Conservation (phyloP, 1,140 invertebrate genomes). For the Asobara japonica region DNA sequence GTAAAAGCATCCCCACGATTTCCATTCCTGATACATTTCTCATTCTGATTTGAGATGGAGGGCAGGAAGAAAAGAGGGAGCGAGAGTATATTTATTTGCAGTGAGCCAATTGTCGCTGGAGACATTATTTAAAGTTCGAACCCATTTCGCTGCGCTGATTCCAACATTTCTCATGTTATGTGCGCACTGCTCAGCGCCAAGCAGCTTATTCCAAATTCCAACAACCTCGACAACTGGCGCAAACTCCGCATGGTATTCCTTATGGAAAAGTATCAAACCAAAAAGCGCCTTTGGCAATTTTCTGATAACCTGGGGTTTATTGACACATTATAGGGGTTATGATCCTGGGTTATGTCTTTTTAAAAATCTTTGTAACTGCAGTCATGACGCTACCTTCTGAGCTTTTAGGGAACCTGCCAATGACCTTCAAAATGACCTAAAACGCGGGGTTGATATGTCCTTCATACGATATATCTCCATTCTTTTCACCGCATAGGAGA, state of each 20-base stretch:
- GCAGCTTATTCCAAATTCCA: constrained; percentile 5
- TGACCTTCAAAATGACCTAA: too few species aligned
- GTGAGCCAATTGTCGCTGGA: constrained; percentile 48
- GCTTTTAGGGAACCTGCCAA: not conserved
- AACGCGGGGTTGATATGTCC: too few species aligned
- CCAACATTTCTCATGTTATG: not conserved
- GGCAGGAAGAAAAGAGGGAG: not conserved
- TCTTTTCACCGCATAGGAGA: not conserved
- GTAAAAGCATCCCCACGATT: not conserved
- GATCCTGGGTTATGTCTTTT: too few species aligned
- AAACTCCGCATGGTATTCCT: not conserved
- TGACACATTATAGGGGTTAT: not conserved
- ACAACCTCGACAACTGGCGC: not conserved
- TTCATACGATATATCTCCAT: too few species aligned
- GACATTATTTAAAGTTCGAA: constrained; percentile 50
- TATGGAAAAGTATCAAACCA: not conserved
- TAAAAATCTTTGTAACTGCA: too few species aligned
- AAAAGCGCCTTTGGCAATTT: not conserved
- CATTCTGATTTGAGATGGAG: not conserved
- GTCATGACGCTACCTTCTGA: not conserved
- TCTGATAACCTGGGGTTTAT: not conserved
- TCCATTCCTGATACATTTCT: not conserved
- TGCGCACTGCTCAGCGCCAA: not conserved
- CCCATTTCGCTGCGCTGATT: not conserved
- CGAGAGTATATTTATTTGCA: constrained; percentile 42